Evolutionary conservation across 2,888 invertebrate genomes (phyloP).

Genomic region (Trilocha varians): DNA sequence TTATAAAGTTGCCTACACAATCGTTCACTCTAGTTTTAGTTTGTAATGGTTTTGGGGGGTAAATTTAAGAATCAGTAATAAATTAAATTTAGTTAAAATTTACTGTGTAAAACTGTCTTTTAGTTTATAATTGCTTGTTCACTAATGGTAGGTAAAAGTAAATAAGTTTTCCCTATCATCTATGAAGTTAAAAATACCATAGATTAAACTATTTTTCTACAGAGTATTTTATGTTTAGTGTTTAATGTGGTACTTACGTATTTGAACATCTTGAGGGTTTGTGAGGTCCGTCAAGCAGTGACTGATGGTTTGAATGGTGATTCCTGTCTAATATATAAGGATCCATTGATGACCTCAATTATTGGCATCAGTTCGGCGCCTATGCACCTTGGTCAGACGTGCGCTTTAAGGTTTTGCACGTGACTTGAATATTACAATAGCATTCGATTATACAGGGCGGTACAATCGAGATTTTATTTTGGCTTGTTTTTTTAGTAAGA

Average conservation of each 20-base stretch:
- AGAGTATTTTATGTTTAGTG: too few species aligned
- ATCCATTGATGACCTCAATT: conserved; percentile 48
- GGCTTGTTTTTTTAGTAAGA: background rate
- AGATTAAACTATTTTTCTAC: too few species aligned
- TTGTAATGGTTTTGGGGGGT: too few species aligned
- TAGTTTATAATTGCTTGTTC: too few species aligned
- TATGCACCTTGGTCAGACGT: conserved; percentile 47
- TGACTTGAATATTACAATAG: conserved; percentile 46
- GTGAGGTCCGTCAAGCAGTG: conserved; percentile 43
- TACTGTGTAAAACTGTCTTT: too few species aligned
- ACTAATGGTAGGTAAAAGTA: too few species aligned
- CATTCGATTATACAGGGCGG: conserved; percentile 34
- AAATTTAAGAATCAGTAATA: too few species aligned
- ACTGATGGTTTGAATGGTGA: conserved; percentile 27
- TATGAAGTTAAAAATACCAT: background rate
- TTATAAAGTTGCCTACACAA: too few species aligned
- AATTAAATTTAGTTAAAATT: too few species aligned
- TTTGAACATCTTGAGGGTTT: conserved; percentile 66
- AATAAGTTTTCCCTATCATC: too few species aligned
- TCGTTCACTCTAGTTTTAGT: too few species aligned
- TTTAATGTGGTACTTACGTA: conserved; percentile 45
- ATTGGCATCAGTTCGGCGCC: conserved; percentile 49
- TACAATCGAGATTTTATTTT: background rate
- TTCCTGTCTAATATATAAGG: conserved; percentile 52
- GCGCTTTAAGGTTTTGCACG: conserved; percentile 39